Evolutionary conservation across 2,888 invertebrate genomes (phyloP).

Genomic region (Rambutsinella grinnellia): DNA sequence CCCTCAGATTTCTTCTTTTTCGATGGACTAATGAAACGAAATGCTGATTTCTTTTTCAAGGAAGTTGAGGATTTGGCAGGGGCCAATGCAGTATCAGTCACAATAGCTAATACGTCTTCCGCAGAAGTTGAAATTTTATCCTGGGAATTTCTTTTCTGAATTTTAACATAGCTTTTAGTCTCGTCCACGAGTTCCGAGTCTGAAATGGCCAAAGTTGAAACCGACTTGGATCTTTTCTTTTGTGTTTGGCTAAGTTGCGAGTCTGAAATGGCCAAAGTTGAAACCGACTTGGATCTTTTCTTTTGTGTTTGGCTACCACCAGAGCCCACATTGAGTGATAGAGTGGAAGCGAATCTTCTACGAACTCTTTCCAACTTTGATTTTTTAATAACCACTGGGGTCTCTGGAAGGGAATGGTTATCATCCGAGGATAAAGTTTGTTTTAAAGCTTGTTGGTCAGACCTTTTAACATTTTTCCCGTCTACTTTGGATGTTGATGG

Average conservation of each 20-base stretch:
- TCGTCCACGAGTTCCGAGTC: not conserved
- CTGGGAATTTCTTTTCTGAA: not conserved
- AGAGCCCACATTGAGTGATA: conserved; percentile 13
- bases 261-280: conserved; percentile 22
- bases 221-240: conserved; percentile 2
- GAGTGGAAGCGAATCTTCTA: conserved; percentile 24
- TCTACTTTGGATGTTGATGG: conserved; percentile 16
- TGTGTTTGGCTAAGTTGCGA: not conserved
- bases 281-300: conserved; percentile 9
- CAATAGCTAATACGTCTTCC: conserved; percentile 11
- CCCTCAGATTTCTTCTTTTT: conserved; percentile 20
- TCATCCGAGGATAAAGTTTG: not conserved
- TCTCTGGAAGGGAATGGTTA: conserved; percentile 20
- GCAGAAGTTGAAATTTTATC: not conserved
- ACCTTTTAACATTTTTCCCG: not conserved
- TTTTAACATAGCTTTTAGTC: not conserved
- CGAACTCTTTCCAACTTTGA: conserved; percentile 21
- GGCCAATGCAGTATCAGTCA: too few species aligned
- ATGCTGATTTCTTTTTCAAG: conserved; percentile 27
- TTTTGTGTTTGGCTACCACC: not conserved
- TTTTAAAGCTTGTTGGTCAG: not conserved
- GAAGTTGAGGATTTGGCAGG: too few species aligned
- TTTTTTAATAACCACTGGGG: conserved; percentile 19
- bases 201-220: conserved; percentile 8
- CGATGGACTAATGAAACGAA: conserved; percentile 22